A percentile compares a stretch with the other conserved stretches of the same genome.
phyloP scores from a whole-genome alignment of 2,113 vertebrate genomes.

The Poeciliopsis retropinna region DNA sequence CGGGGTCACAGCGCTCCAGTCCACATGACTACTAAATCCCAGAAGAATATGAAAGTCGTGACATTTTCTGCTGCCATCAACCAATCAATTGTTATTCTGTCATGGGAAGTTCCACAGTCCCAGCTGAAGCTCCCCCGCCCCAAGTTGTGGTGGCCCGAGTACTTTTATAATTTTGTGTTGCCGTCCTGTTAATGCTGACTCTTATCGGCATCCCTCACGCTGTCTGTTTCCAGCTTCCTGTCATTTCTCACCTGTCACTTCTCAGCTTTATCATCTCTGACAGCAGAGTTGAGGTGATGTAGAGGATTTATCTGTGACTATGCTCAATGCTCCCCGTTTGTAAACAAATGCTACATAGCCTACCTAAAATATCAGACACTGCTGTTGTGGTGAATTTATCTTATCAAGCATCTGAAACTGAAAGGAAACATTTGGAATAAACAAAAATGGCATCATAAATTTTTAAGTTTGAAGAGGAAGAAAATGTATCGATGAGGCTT shows the following conservation, averaged over 20 bases:
- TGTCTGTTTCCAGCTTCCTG: slow-evolving; percentile 52
- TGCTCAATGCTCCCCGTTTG: slow-evolving; percentile 3
- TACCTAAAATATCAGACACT: no score
- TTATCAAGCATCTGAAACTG: background rate
- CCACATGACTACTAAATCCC: slow-evolving; percentile 60
- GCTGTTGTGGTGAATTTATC: background rate
- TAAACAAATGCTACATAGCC: background rate
- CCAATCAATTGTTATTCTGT: slow-evolving; percentile 59
- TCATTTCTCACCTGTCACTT: slow-evolving; percentile 66
- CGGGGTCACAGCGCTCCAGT: slow-evolving; percentile 52
- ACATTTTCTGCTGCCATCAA: slow-evolving; percentile 69
- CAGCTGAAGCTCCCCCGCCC: slow-evolving; percentile 41
- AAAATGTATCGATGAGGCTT: no score
- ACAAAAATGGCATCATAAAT: background rate
- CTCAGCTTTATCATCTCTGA: slow-evolving; percentile 56
- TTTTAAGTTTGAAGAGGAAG: no score
- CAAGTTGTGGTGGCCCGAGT: slow-evolving; percentile 11
- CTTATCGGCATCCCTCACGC: slow-evolving; percentile 38
- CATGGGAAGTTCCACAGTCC: slow-evolving; percentile 52
- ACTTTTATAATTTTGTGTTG: slow-evolving; percentile 14
- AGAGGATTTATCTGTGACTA: slow-evolving; percentile 26
- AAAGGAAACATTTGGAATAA: background rate
- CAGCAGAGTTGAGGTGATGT: slow-evolving; percentile 20
- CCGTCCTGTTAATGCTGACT: slow-evolving; percentile 21
- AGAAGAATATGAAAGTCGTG: slow-evolving; percentile 62